These are phyloP conservation scores for Zaprionus inermis DNA, from an alignment of 1,140 invertebrate genomes.

Conservation along the genomic window DNA sequence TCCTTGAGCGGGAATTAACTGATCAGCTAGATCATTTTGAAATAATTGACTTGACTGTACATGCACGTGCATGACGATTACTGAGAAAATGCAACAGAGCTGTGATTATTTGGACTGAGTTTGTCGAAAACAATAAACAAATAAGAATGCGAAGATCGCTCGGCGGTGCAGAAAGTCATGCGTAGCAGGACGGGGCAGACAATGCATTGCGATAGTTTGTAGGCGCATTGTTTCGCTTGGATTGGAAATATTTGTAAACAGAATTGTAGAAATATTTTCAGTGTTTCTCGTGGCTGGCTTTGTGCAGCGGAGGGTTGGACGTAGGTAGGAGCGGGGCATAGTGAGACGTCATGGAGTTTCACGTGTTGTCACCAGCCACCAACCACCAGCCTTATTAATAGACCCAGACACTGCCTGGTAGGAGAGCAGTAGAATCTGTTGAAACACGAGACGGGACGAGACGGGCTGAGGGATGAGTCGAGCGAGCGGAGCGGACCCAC, in stretches of 20 bases:
- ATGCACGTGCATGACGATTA: neutral
- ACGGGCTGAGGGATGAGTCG: constrained; percentile 20
- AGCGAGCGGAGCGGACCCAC: constrained; percentile 4
- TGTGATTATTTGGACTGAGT: constrained; percentile 15
- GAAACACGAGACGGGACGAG: constrained; percentile 70
- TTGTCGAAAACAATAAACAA: constrained; percentile 15
- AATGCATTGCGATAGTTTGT: constrained; percentile 51
- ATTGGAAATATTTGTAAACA: constrained; percentile 83
- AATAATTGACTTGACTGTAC: constrained; percentile 6
- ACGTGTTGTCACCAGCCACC: constrained; percentile 83
- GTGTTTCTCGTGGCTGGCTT: constrained; percentile 58
- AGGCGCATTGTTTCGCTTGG: constrained; percentile 63
- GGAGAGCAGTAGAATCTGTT: constrained; percentile 73
- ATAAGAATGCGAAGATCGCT: constrained; percentile 10
- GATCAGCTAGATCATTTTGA: neutral
- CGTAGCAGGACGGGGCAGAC: constrained; percentile 21
- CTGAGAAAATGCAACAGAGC: neutral
- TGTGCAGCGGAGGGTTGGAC: constrained; percentile 50
- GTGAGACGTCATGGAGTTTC: constrained; percentile 82
- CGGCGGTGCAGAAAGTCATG: constrained; percentile 58
- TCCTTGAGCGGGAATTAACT: neutral
- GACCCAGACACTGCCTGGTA: constrained; percentile 37
- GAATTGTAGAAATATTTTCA: constrained; percentile 68
- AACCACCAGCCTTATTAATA: constrained; percentile 79
- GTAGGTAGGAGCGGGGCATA: constrained; percentile 64